Evolutionary conservation across 2,113 vertebrate species (phyloP), one percentile per base, ranked within the genome.

Genomic region (Motacilla alba): DNA sequence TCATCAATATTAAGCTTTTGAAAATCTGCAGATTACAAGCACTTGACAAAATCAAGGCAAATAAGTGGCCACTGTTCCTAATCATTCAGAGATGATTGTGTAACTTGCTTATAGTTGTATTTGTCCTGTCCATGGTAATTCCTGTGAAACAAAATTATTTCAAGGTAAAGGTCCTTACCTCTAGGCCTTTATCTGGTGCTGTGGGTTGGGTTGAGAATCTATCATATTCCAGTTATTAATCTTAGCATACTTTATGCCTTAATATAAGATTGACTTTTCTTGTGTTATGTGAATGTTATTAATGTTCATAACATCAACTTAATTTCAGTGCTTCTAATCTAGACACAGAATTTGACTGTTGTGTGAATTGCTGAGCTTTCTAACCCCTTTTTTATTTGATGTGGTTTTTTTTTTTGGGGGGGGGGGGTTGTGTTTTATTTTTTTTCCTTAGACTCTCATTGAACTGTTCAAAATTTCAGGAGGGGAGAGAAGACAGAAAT

Each of bases 331-430:
- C 16, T 83, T 92, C 50, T 76, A 66, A 80, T 74, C 13, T 86
- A 62, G 24, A 59, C 28, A 66, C 6, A 74, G 19, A 66, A 69
- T 77, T 56, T 46, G 14, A 43, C 44, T 68, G 11, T 67, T 79
- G 10, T 22, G 39, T 60, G 50, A 86, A 75, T 22, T 64, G 7
- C 22, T 75, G 27, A 82, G 19, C 15, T 74, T 69, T 56, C 59
- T 39, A 24, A 26, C 1, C 3, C 3, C n/a, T 11, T 30, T 75
- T 30, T 22, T 9, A 26, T 41, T 2, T 6, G 9, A 5, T 19
- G 4, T 18, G 9, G 6, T 6, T 21, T 13, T 59, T 26, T 26
- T 7, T 35, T 35, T 35, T 35, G 7, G 35, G 7, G 35, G 35
- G 7, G 35, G 35, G 35, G 35, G 35, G 35, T 35, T 35, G 35